A percentile compares a stretch with the other conserved stretches of the same genome.
These are phyloP conservation scores for Megaustenia siamemsis DNA, from an alignment of 2,888 invertebrate species.

Conservation along the genomic window DNA sequence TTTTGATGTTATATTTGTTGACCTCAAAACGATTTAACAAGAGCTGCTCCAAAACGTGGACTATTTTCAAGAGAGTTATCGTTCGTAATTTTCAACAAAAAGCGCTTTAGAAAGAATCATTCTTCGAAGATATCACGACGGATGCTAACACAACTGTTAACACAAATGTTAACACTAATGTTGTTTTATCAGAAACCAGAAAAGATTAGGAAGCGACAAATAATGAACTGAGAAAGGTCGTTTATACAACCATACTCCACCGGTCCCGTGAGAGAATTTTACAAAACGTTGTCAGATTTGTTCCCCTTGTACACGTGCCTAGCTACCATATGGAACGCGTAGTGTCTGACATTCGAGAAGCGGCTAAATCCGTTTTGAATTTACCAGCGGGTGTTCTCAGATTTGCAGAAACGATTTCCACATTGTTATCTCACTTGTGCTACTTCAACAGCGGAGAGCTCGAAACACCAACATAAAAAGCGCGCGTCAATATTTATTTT, in stretches of 20 bases:
- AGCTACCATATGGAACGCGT: not conserved
- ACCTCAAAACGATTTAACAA: too few relatives aligned
- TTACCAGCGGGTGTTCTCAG: slow-evolving; percentile 8
- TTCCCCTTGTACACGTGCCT: not conserved
- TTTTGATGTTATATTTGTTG: too few relatives aligned
- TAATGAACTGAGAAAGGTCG: not conserved
- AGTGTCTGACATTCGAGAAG: not conserved
- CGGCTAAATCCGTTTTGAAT: not conserved
- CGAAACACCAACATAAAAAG: not conserved
- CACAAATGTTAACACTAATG: not conserved
- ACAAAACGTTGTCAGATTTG: not conserved
- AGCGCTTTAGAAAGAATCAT: not conserved
- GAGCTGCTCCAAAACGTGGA: too few relatives aligned
- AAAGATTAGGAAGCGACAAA: not conserved
- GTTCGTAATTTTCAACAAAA: too few relatives aligned
- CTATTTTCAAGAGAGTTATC: too few relatives aligned
- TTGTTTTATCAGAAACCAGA: not conserved
- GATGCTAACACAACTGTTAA: not conserved
- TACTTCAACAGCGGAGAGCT: not conserved
- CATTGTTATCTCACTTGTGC: slow-evolving; percentile 32
- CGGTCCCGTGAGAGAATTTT: not conserved
- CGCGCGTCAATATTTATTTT: slow-evolving; percentile 15
- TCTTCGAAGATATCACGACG: too few relatives aligned
- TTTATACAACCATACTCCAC: not conserved
- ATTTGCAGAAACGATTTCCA: slow-evolving; percentile 22